Evolutionary conservation across 2,888 invertebrate species (phyloP), one percentile per base, ranked within the genome.

Genomic region (Muschampia plurimacula): DNA sequence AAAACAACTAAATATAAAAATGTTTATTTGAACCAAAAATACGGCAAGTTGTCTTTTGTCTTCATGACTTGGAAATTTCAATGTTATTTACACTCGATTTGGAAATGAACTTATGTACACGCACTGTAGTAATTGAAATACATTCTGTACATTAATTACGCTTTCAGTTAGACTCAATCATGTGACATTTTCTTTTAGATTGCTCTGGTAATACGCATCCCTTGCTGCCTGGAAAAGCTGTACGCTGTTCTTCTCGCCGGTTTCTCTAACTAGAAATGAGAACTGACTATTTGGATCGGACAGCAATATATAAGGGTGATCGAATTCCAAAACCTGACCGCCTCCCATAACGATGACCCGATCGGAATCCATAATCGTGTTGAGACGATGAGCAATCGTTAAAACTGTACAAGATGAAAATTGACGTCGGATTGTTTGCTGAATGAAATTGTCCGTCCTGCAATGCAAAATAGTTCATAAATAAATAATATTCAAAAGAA

Each of bases 331-430:
- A 7, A 90, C 95, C 63, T 95, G 93, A 0, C 96, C 96, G 78
- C 94, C 93, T 80, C 95, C 96, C 90, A 96, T 93, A 8, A 96
- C 95, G 9, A 96, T 81, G 92, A 98, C 97, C 83, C 97, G 96
- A 87, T 97, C 97, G 4, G 97, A 97, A 89, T 98, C 98, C 96
- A 98, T 96, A 81, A 99, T 98, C 8, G 98, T 99, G 87, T 98
- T 98, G 73, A 99, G 95, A 66, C 98, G 96, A 89, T 99, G 98
- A 10, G 98, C 98, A 63, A 99, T 98, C 0, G 98, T 98, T 13
- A 99, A 89, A 4, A 98, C 98, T 0, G 98, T 98, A 85, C 98
- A 98, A 0, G 96, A 89, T 9, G 94, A 93, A 83, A 98, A 98
- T 86, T 97, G 96, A 12, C 95, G 94, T 32, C 98, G 95, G 60